Base-by-base conservation (phyloP, 2,888 invertebrate genomes). In the Netelia inedita region DNA sequence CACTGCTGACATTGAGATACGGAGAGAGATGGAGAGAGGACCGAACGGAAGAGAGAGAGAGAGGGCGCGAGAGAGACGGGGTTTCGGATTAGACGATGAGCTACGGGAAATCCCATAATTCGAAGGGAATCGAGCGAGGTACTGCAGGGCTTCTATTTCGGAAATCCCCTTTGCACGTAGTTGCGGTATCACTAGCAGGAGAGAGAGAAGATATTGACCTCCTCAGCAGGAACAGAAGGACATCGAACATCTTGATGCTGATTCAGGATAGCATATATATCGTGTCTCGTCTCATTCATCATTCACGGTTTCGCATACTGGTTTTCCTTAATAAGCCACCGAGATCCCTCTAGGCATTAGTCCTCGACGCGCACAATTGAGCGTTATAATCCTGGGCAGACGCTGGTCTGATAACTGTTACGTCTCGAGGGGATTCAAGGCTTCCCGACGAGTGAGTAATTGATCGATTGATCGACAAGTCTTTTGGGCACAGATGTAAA, bases 191-290 rank as follows among this genome's bases (percentile, higher is more conserved):
- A 8, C 2, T 16, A 41, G 73, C 57, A 14, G 19, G 19, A 57
- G 19, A 19, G 57, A 23, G 41, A 21, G 23, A 23, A 16, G 76
- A 19, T 73, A 68, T 53, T 16, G 78, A 46, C 55, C 63, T 43
- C 14, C 43, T 73, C 79, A 68, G 73, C 55, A 28, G 73, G 71
- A 79, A 55, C 55, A 46, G 66, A 55, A 35, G 71, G 72, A 82
- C 66, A 79, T 82, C 41, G 19, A 82, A 63, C 72, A 79, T 82
- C 82, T 79, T 79, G 86, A 79, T 74, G 82, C 83, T 76, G 83
- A 84, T 73, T 80, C 83, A 76, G 72, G 68, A 14, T 46, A 61
- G 76, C 3, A 46, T 14, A 66, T 75, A 78, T 72, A 53, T 63
- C 41, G 53, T 72, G 83, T 73, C 72, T 72, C 61, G 72, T 76